Conservation (phyloP, 2,113 vertebrate genomes). For the Machaerirhynchus nigripectus region DNA sequence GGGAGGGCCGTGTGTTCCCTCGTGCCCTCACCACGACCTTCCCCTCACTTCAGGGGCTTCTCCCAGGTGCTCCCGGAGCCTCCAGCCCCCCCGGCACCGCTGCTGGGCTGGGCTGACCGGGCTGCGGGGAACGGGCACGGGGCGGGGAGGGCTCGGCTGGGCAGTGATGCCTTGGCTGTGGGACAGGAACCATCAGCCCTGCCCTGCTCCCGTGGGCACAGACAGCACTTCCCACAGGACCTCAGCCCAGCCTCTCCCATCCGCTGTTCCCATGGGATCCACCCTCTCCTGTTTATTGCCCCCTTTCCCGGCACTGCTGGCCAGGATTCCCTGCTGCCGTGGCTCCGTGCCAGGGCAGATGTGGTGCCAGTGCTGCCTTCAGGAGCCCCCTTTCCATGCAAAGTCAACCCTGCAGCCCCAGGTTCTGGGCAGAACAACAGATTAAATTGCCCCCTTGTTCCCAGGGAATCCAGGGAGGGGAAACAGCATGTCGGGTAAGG, state of each 20-base stretch:
- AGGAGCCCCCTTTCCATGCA: background rate
- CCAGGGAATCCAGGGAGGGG: background rate
- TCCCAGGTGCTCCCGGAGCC: background rate
- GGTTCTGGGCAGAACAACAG: background rate
- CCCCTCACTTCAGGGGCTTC: background rate
- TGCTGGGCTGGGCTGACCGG: accelerated
- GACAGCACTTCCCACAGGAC: background rate
- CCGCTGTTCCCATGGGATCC: background rate
- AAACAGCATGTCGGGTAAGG: background rate
- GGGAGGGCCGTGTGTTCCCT: accelerated
- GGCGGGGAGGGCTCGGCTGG: background rate
- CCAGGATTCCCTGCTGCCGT: background rate
- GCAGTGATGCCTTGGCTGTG: background rate
- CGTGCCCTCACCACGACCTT: accelerated
- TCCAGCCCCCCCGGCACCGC: background rate
- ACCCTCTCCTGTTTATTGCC: background rate
- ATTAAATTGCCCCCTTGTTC: background rate
- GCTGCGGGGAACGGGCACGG: background rate
- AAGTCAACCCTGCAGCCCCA: background rate
- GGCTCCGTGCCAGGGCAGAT: background rate
- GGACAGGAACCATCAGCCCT: background rate
- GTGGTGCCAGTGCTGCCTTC: background rate
- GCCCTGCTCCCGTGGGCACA: background rate
- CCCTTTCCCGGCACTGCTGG: background rate
- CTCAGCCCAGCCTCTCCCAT: background rate